Percentiles rank a stretch among this genome's conserved stretches.
Evolutionary conservation across 1,140 invertebrate genomes (phyloP).

Genomic region (Papilio aristodemus): DNA sequence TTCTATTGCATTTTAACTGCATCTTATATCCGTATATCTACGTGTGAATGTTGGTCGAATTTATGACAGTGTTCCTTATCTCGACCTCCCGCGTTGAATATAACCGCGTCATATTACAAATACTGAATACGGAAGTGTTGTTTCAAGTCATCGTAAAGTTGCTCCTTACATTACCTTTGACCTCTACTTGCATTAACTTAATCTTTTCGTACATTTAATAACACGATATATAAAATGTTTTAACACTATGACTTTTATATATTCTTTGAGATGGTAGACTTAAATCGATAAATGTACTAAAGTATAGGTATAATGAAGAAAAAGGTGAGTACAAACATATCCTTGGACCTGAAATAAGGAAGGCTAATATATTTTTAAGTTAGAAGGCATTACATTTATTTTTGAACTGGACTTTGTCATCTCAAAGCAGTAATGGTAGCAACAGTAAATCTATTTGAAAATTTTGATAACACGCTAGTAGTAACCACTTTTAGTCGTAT

Average conservation of each 20-base stretch:
- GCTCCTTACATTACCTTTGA: background rate
- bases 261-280: background rate
- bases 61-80: background rate
- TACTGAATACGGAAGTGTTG: background rate
- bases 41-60: too few relatives aligned
- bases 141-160: background rate
- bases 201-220: background rate
- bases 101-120: background rate
- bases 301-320: too few relatives aligned
- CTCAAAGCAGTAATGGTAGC: too few relatives aligned
- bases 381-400: too few relatives aligned
- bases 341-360: too few relatives aligned
- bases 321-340: background rate
- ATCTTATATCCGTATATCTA: too few relatives aligned
- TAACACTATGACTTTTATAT: background rate
- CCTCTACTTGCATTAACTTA: background rate
- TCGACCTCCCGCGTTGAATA: background rate
- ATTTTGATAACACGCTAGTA: too few relatives aligned
- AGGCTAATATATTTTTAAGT: too few relatives aligned
- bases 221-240: background rate
- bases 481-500: too few relatives aligned
- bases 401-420: too few relatives aligned
- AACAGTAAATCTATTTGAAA: too few relatives aligned
- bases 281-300: background rate
- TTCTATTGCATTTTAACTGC: too few relatives aligned